These are phyloP conservation scores for Microcebus tavaratra DNA, from an alignment of 2,113 vertebrate genomes.

Conservation along the genomic window DNA sequence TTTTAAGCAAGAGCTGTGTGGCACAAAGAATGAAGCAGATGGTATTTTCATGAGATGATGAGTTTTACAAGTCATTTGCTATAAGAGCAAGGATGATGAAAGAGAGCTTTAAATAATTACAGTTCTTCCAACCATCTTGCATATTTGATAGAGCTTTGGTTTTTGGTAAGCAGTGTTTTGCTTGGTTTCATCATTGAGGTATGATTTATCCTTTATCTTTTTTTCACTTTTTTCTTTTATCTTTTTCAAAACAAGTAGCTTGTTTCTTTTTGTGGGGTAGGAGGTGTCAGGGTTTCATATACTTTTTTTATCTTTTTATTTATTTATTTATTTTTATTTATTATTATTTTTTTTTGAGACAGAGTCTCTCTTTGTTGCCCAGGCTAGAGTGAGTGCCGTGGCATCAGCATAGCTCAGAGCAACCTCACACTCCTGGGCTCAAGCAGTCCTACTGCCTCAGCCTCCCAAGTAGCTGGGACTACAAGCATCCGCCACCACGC, in stretches of 20 bases:
- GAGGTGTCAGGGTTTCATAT: background rate
- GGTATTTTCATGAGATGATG: background rate
- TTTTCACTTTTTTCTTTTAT: background rate
- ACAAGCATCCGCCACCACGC: no score
- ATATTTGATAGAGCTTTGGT: slow-evolving; percentile 31
- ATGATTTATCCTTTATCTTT: background rate
- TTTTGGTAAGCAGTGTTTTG: background rate
- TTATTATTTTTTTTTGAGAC: no score
- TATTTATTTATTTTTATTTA: no score
- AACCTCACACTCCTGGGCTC: no score
- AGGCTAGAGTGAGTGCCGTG: no score
- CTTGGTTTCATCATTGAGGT: background rate
- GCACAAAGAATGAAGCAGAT: background rate
- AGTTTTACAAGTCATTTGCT: background rate
- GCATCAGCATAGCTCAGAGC: no score
- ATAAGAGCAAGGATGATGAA: background rate
- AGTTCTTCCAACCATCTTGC: slow-evolving; percentile 3
- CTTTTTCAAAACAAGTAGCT: background rate
- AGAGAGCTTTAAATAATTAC: slow-evolving; percentile 13
- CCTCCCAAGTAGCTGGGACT: no score
- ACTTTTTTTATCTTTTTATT: background rate
- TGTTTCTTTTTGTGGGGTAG: background rate
- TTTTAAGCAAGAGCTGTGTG: background rate
- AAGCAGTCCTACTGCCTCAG: no score
- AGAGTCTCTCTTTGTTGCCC: no score